Conservation (phyloP, 2,113 vertebrate species). For the Callipepla californica region DNA sequence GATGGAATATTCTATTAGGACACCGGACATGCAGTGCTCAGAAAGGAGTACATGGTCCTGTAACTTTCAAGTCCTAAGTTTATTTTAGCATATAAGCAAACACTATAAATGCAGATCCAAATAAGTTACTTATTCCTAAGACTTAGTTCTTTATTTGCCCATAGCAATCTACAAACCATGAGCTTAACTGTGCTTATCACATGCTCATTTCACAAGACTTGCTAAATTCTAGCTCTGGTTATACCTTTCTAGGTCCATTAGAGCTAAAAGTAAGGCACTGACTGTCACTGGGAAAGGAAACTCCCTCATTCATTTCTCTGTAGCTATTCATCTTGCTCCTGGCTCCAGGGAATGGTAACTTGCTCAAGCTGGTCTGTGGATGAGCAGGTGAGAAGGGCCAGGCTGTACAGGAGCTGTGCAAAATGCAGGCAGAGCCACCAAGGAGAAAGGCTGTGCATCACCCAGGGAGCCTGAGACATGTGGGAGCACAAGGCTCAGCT, state of each 20-base stretch:
- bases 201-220: background rate
- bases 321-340: rapidly evolving
- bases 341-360: background rate
- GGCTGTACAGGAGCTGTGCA: background rate
- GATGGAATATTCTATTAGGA: background rate
- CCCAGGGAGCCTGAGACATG: rapidly evolving
- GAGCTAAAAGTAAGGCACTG: background rate
- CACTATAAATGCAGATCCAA: background rate
- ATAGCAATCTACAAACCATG: background rate
- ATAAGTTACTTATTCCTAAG: background rate
- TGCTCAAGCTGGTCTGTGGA: background rate
- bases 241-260: background rate
- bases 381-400: background rate
- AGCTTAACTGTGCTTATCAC: background rate
- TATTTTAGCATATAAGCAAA: background rate
- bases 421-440: background rate
- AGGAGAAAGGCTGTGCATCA: background rate
- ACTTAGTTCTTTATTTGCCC: background rate
- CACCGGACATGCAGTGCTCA: background rate
- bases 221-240: background rate
- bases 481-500: background rate
- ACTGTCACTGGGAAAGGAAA: background rate
- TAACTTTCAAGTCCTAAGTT: background rate
- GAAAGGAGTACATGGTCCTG: background rate
- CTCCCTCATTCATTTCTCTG: background rate